phyloP scores from a whole-genome alignment of 2,113 vertebrate genomes.

The Serinus canaria region DNA sequence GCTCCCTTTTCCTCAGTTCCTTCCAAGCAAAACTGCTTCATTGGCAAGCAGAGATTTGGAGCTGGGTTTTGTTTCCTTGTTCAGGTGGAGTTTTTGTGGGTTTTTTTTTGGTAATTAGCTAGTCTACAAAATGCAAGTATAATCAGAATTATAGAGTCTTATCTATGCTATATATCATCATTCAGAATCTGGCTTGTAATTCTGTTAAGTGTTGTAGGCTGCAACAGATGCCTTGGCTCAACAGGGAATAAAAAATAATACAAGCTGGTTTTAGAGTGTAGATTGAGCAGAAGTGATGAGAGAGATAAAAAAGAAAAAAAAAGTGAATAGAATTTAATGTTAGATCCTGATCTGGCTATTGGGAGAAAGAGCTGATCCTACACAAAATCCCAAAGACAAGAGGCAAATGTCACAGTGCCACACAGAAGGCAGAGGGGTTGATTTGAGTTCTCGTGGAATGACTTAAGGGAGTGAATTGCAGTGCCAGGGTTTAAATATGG shows the following conservation, averaged over 20 bases:
- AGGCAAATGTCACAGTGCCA: neutral
- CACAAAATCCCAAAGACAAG: neutral
- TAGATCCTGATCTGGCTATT: neutral
- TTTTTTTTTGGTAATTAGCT: neutral
- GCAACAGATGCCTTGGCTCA: constrained; percentile 50
- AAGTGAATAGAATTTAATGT: neutral
- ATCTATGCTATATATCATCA: neutral
- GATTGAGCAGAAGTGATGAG: neutral
- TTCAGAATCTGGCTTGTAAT: neutral
- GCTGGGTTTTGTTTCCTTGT: neutral
- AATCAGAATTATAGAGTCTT: neutral
- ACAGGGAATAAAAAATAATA: constrained; percentile 19
- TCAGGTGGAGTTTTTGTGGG: neutral
- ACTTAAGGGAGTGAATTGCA: neutral
- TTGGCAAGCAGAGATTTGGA: neutral
- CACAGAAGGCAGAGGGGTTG: neutral
- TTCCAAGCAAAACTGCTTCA: neutral
- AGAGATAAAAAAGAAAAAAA: neutral
- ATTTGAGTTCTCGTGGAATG: neutral
- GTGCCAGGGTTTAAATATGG: neutral
- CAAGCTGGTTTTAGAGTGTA: neutral
- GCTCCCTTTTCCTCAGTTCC: neutral
- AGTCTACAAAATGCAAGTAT: neutral
- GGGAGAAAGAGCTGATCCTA: neutral
- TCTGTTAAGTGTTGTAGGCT: constrained; percentile 23